A percentile compares a stretch with the other conserved stretches of the same genome.
Conservation (phyloP, 1,140 invertebrate species). For the Achroia grisella region DNA sequence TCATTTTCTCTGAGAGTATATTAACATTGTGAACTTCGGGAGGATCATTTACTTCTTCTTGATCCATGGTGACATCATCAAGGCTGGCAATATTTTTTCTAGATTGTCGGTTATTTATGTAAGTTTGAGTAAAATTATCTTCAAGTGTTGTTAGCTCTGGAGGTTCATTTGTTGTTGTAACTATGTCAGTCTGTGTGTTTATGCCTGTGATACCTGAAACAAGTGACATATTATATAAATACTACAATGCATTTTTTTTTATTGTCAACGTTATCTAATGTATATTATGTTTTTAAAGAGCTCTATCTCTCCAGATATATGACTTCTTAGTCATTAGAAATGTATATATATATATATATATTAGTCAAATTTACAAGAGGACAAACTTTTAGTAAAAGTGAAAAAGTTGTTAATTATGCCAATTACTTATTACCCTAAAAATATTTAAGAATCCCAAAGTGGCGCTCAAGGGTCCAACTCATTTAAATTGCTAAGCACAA, state of each 20-base stretch:
- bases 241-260: too few relatives aligned
- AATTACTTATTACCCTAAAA: too few relatives aligned
- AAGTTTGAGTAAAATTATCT: background rate
- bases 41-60: conserved; percentile 12
- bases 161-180: conserved; percentile 19
- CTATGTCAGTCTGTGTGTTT: conserved; percentile 20
- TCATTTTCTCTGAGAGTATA: conserved; percentile 23
- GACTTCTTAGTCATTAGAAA: too few relatives aligned
- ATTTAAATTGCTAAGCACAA: background rate
- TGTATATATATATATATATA: too few relatives aligned
- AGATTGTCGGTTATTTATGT: conserved; percentile 8
- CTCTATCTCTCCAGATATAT: too few relatives aligned
- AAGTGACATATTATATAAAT: conserved; percentile 7
- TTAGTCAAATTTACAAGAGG: too few relatives aligned
- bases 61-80: conserved; percentile 11
- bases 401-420: too few relatives aligned
- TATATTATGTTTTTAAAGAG: too few relatives aligned
- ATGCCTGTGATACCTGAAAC: conserved; percentile 47
- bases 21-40: conserved; percentile 21
- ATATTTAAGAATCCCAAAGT: too few relatives aligned
- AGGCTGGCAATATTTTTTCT: conserved; percentile 12
- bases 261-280: too few relatives aligned
- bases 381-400: too few relatives aligned
- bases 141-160: background rate
- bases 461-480: background rate